Percentiles rank a stretch among this genome's conserved stretches.
These are phyloP conservation scores for Synodontis membranacea DNA, from an alignment of 2,113 vertebrate genomes.

Conservation along the genomic window DNA sequence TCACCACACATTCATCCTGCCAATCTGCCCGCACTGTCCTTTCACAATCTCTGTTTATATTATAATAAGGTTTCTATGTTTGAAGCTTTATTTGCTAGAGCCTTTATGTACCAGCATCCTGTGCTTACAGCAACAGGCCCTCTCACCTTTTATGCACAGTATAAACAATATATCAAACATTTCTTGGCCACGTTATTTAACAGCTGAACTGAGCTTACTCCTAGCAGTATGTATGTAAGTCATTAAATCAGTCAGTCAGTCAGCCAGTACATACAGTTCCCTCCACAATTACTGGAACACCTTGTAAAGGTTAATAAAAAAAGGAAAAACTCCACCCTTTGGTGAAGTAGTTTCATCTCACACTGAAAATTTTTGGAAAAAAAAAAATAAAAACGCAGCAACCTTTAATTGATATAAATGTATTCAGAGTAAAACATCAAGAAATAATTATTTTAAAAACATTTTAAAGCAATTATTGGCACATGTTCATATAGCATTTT, in stretches of 20 bases:
- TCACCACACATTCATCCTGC: slow-evolving; percentile 57
- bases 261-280: too few species aligned
- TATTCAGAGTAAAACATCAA: too few species aligned
- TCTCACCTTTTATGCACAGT: neutral
- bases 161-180: neutral
- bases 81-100: neutral
- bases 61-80: neutral
- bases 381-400: too few species aligned
- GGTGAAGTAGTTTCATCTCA: too few species aligned
- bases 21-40: slow-evolving; percentile 55
- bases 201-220: neutral
- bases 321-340: too few species aligned
- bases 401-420: too few species aligned
- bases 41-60: slow-evolving; percentile 54
- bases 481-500: too few species aligned
- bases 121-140: neutral
- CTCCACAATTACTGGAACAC: too few species aligned
- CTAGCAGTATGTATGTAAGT: neutral
- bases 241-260: neutral
- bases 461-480: too few species aligned
- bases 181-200: neutral
- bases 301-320: too few species aligned
- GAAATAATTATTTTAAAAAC: too few species aligned
- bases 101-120: neutral
- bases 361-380: too few species aligned